phyloP scores from a whole-genome alignment of 2,113 vertebrate species.

The Conger conger region DNA sequence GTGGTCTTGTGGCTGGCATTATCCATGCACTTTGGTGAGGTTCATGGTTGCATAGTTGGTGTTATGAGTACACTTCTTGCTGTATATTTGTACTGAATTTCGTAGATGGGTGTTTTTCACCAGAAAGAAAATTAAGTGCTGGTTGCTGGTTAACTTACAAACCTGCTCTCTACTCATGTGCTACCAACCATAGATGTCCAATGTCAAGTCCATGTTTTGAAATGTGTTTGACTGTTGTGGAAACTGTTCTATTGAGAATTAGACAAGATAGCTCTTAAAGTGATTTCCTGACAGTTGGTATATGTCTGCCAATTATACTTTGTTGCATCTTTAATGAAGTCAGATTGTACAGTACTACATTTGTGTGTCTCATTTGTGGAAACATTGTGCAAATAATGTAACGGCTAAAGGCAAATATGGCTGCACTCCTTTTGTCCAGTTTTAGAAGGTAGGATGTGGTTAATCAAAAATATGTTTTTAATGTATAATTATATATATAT shows the following conservation, averaged over 20 bases:
- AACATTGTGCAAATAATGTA: too few species aligned
- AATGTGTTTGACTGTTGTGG: background rate
- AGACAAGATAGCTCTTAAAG: background rate
- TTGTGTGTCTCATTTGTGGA: background rate
- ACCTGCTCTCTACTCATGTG: background rate
- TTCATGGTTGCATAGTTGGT: background rate
- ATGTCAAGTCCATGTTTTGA: background rate
- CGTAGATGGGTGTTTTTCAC: background rate
- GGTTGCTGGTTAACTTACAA: background rate
- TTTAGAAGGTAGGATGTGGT: background rate
- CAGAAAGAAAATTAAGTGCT: background rate
- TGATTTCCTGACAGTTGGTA: background rate
- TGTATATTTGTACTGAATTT: background rate
- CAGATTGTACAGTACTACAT: background rate
- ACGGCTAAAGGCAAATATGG: background rate
- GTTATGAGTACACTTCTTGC: background rate
- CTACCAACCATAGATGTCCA: background rate
- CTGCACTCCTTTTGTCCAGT: background rate
- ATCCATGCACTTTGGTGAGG: background rate
- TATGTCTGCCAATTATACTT: background rate
- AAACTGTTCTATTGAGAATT: background rate
- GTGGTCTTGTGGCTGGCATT: background rate
- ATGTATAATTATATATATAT: too few species aligned
- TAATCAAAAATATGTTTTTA: background rate
- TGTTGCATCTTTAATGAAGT: constrained; percentile 5